Percentiles rank a stretch among this genome's conserved stretches.
phyloP scores from a whole-genome alignment of 37 sponge, comb jelly and placozoan species.

The Chondrilla cf. caribensis region DNA sequence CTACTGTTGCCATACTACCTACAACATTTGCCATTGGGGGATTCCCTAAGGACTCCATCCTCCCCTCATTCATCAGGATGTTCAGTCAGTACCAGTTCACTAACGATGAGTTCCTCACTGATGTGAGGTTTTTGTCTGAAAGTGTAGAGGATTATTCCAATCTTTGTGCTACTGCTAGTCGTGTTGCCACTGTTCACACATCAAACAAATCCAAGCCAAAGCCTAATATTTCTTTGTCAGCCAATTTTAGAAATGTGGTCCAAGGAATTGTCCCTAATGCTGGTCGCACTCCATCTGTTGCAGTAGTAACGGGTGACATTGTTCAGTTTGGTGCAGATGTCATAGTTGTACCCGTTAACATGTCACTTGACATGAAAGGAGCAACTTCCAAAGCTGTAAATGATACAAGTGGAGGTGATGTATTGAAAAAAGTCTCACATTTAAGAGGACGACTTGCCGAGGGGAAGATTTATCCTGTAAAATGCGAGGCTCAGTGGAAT shows the following conservation, averaged over 20 bases:
- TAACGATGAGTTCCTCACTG: conserved; percentile 20
- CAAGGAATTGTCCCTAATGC: no score
- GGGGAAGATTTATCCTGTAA: no score
- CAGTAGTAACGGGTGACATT: background rate
- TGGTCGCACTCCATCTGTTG: no score
- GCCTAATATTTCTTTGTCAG: no score
- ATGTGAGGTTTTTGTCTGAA: background rate
- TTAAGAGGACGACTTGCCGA: no score
- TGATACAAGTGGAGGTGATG: background rate
- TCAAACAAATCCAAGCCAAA: no score
- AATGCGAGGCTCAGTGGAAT: no score
- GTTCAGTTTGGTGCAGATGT: background rate
- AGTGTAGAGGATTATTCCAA: background rate
- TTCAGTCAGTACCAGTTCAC: background rate
- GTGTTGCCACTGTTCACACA: background rate
- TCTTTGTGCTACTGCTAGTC: background rate
- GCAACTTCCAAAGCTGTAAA: background rate
- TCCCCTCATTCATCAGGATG: background rate
- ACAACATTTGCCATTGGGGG: conserved; percentile 16
- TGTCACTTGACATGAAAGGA: conserved; percentile 1
- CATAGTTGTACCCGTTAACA: background rate
- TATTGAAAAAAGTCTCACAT: no score
- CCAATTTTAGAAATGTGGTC: no score
- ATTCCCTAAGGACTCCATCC: background rate
- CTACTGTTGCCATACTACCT: conserved; percentile 14